Conservation (phyloP, 2,797 vertebrate genomes). For the Naso thynnoides region DNA sequence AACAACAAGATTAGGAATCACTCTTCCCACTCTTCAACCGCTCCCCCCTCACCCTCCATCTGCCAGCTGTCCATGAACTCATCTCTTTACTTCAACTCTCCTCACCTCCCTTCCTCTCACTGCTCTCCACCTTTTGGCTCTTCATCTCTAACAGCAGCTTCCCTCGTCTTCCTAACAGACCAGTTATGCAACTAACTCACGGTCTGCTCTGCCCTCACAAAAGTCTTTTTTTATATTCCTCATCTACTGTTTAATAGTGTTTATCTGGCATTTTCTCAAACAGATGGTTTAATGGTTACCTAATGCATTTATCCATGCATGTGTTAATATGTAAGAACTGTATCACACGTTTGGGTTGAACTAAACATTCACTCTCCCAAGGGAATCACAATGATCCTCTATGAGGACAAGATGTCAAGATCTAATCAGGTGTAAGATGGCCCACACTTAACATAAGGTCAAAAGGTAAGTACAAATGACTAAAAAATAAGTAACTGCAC, state of each 20-base stretch:
- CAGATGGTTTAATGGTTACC: constrained; percentile 71
- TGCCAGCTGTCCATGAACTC: constrained; percentile 39
- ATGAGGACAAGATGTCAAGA: constrained; percentile 48
- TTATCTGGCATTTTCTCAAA: constrained; percentile 54
- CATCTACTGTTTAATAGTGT: constrained; percentile 47
- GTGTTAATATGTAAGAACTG: constrained; percentile 64
- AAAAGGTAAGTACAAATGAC: no score
- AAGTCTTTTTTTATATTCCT: constrained; percentile 28
- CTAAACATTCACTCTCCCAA: constrained; percentile 53
- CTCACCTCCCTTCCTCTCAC: background rate
- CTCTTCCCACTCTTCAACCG: constrained; percentile 20
- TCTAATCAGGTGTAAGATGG: constrained; percentile 67
- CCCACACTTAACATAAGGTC: no score
- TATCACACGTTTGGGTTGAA: constrained; percentile 53
- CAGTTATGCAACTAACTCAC: constrained; percentile 47
- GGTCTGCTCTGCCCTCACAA: constrained; percentile 29
- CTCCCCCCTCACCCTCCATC: constrained; percentile 29
- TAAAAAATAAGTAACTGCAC: no score
- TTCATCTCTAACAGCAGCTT: constrained; percentile 12
- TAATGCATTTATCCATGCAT: constrained; percentile 62
- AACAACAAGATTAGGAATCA: constrained; percentile 67
- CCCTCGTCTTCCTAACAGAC: constrained; percentile 30
- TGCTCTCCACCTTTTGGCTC: constrained; percentile 10
- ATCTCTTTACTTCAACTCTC: constrained; percentile 12
- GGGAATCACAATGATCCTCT: constrained; percentile 64